Conservation (phyloP, 2,888 invertebrate species). For the Nowickia ferox region DNA sequence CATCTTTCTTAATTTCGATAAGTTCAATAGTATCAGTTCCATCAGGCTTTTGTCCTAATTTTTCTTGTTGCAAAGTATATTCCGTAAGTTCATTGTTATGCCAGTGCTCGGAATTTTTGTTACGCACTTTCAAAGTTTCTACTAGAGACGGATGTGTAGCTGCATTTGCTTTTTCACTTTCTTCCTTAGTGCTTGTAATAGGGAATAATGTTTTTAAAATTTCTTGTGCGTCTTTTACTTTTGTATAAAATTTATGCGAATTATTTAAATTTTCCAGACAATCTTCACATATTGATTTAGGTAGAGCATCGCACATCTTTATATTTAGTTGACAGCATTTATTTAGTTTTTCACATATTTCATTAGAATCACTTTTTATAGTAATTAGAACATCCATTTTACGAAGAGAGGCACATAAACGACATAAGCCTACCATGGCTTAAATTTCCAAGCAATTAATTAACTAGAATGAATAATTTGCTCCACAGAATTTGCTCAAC, state of each 20-base stretch:
- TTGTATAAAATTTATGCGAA: constrained; percentile 74
- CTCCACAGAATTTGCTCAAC: too few species aligned
- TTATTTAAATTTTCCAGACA: constrained; percentile 75
- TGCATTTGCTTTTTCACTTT: neutral
- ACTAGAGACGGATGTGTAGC: neutral
- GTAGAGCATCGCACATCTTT: constrained; percentile 73
- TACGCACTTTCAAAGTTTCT: neutral
- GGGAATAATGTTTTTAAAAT: constrained; percentile 72
- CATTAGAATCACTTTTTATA: constrained; percentile 73
- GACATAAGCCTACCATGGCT: constrained; percentile 75
- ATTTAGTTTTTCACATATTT: constrained; percentile 73
- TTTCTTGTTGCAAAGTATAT: neutral
- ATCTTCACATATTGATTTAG: constrained; percentile 76
- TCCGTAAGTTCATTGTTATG: neutral
- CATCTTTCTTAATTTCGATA: neutral
- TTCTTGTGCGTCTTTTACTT: constrained; percentile 77
- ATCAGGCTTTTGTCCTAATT: neutral
- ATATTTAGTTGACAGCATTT: constrained; percentile 76
- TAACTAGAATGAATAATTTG: neutral
- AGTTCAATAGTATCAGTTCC: neutral
- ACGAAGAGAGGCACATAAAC: constrained; percentile 77
- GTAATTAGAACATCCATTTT: constrained; percentile 73
- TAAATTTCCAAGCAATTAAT: neutral
- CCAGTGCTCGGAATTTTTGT: neutral
- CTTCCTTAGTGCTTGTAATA: neutral